Conservation (phyloP, 2,797 vertebrate genomes). For the Geotrypetes seraphini region DNA sequence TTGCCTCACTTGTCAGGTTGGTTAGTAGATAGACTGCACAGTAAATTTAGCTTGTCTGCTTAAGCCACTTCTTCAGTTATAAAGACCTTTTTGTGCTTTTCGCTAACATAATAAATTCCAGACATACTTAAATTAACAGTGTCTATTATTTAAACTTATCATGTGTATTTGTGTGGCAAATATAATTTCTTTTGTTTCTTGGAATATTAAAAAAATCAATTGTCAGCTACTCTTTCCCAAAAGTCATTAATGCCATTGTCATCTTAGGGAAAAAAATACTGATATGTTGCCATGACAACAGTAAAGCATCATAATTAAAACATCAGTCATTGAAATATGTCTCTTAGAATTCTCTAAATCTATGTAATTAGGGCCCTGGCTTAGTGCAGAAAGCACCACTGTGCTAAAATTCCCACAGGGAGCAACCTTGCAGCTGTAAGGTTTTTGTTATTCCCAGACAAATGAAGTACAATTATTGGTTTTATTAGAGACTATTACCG, state of each 20-base stretch:
- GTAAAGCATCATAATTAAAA: constrained; percentile 72
- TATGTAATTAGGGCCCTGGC: constrained; percentile 65
- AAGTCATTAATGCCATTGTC: constrained; percentile 33
- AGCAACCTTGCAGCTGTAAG: constrained; percentile 36
- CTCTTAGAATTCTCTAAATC: constrained; percentile 48
- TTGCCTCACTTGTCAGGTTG: too few relatives aligned
- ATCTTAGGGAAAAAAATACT: constrained; percentile 28
- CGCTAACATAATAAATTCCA: too few relatives aligned
- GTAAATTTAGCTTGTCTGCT: too few relatives aligned
- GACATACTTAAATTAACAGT: too few relatives aligned
- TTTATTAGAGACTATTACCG: background rate
- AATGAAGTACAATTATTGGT: background rate
- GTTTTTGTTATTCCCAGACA: constrained; percentile 3
- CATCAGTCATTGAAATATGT: constrained; percentile 65
- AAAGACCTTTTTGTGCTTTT: too few relatives aligned
- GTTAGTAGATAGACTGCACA: too few relatives aligned
- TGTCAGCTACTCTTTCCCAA: background rate
- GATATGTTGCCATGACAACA: constrained; percentile 65
- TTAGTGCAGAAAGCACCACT: constrained; percentile 46
- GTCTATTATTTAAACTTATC: background rate
- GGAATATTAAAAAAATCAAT: background rate
- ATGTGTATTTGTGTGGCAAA: background rate
- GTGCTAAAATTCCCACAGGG: constrained; percentile 24
- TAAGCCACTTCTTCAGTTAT: too few relatives aligned
- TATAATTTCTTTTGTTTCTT: background rate